phyloP scores from a whole-genome alignment of 2,113 vertebrate species.

The Herpetotheres cachinnans region DNA sequence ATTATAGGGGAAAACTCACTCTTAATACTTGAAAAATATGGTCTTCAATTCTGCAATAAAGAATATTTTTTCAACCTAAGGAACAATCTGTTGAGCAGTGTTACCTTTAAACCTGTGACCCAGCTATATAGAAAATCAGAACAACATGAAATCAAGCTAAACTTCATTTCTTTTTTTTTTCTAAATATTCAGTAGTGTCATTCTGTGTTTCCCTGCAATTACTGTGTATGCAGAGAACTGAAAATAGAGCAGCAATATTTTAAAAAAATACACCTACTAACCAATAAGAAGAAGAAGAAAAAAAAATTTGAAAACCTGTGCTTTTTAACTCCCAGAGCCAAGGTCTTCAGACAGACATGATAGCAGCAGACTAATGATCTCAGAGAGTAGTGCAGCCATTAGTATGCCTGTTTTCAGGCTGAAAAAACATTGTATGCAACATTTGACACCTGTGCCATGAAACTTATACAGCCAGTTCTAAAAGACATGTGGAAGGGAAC shows the following conservation, averaged over 20 bases:
- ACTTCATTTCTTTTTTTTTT: rapidly evolving
- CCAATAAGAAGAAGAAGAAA: background rate
- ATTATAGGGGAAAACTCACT: background rate
- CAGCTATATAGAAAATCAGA: background rate
- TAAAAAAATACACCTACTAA: background rate
- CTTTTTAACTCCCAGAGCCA: background rate
- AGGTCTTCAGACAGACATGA: background rate
- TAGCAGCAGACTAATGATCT: background rate
- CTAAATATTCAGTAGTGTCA: background rate
- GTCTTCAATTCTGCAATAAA: background rate
- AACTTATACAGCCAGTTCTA: background rate
- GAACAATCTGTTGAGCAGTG: background rate
- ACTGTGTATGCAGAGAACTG: background rate
- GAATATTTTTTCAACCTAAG: background rate
- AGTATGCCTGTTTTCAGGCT: background rate
- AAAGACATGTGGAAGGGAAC: background rate
- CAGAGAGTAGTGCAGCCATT: background rate
- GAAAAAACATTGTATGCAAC: background rate
- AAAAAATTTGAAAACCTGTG: background rate
- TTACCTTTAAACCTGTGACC: background rate
- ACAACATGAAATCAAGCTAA: background rate
- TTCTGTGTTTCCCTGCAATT: background rate
- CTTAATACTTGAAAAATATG: background rate
- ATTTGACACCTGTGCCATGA: background rate
- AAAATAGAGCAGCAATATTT: background rate